Evolutionary conservation across 37 sponge, comb jelly and placozoan genomes (phyloP), one percentile per base, ranked within the genome.

Genomic region (Hormiphora californensis): DNA sequence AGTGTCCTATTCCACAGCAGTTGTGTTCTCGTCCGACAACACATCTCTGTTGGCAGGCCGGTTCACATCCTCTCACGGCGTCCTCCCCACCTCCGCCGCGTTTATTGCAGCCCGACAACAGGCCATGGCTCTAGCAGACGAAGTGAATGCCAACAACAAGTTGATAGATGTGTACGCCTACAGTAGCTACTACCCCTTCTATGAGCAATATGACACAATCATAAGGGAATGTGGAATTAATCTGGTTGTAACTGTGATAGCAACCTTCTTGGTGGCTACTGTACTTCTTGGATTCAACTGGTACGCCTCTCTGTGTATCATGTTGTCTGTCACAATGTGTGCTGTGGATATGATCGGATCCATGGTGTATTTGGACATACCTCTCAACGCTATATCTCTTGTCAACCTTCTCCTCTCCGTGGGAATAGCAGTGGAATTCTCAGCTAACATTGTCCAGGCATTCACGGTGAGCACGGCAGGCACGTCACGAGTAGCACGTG

Each of bases 331-430:
- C 11, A 73, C 46, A 7, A 73, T 73, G 81, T 73, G 81, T 40
- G 44, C 81, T 36, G 81, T 41, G 9, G 81, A 73, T 40, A 73
- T 73, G 81, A 40, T 73, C 0, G 81, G 81, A 2, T 23, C 30
- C 46, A 73, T 73, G 81, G 81, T 73, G 46, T 73, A 73, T 17
- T 46, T 73, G 81, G 46, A 41, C 25, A 73, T 73, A 43, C 81
- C 81, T 40, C 81, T 73, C 35, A 73, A 73, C 25, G 81, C 81
- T 17, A 8, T 73, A 8, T 73, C 81, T 33, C 46, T 73, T 22
- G 81, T 73, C 21, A 73, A 73, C 81, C 81, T 73, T 1, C 81
- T 73, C n/a, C 41, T 73, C 23, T 73, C 81, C n/a, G 81, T 73
- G 1, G 81, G 81, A n/a, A 73, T 73, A 40, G 81, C 81, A 1